These are phyloP conservation scores for Eubasilissa splendida DNA, from an alignment of 2,888 invertebrate species.

Conservation along the genomic window DNA sequence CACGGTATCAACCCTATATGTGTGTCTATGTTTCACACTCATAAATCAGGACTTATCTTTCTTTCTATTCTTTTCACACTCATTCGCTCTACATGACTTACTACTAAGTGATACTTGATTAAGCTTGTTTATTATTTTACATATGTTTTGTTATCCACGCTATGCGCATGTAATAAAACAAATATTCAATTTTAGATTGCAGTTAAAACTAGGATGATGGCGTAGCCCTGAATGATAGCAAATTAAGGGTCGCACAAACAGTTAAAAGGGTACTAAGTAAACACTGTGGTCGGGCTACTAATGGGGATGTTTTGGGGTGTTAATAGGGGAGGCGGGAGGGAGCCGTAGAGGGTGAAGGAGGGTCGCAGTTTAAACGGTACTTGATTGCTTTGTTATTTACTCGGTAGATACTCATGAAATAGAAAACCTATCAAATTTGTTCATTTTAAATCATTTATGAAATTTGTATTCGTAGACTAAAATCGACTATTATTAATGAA, in stretches of 20 bases:
- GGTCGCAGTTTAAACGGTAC: slow-evolving; percentile 27
- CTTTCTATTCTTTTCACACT: too few relatives aligned
- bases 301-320: slow-evolving; percentile 28
- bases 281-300: slow-evolving; percentile 31
- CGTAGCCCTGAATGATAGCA: neutral
- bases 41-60: too few relatives aligned
- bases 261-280: slow-evolving; percentile 39
- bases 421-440: slow-evolving; percentile 1
- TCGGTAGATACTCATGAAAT: neutral
- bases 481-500: too few relatives aligned
- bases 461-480: neutral
- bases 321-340: neutral
- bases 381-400: slow-evolving; percentile 32
- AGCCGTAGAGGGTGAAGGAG: neutral
- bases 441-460: neutral
- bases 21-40: too few relatives aligned
- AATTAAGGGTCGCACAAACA: slow-evolving; percentile 18
- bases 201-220: neutral
- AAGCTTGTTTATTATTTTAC: neutral
- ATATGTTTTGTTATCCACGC: neutral
- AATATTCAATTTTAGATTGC: too few relatives aligned
- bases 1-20: too few relatives aligned
- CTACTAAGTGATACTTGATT: too few relatives aligned
- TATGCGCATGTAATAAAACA: too few relatives aligned
- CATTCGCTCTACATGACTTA: too few relatives aligned